Conservation (phyloP, 2,888 invertebrate genomes). For the Charanyca ferruginea region DNA sequence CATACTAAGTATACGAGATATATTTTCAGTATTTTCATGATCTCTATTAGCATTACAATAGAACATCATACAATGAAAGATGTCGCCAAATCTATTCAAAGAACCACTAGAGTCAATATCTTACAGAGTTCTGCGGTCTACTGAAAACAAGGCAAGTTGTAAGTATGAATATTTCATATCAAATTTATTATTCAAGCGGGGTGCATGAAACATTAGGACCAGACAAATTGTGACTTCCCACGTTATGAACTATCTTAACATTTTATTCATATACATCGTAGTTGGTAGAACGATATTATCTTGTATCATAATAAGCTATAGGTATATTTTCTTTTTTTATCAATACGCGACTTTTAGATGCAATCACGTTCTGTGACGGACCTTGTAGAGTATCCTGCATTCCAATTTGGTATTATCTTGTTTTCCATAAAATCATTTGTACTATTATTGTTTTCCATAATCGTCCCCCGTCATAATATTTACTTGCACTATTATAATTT, state of each 20-base stretch:
- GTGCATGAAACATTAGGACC: conserved; percentile 41
- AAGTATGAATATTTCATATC: conserved; percentile 58
- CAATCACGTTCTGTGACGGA: neutral
- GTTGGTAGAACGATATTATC: neutral
- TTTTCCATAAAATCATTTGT: too few relatives aligned
- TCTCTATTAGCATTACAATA: neutral
- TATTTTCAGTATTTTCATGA: neutral
- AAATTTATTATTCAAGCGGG: conserved; percentile 54
- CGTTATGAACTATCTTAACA: conserved; percentile 10
- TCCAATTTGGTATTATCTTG: too few relatives aligned
- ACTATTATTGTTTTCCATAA: too few relatives aligned
- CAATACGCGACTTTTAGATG: neutral
- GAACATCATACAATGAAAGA: neutral
- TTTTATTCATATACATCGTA: neutral
- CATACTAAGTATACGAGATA: too few relatives aligned
- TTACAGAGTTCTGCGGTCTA: conserved; percentile 4
- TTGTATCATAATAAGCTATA: too few relatives aligned
- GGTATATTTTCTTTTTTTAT: neutral
- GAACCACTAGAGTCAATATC: conserved; percentile 6
- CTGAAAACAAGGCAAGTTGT: conserved; percentile 1
- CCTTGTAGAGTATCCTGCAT: neutral
- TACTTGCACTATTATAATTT: too few relatives aligned
- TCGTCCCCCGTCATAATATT: too few relatives aligned
- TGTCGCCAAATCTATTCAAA: neutral
- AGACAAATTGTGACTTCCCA: conserved; percentile 52